A percentile compares a stretch with the other conserved stretches of the same genome.
phyloP scores from a whole-genome alignment of 2,113 vertebrate species.

The Dasyurus viverrinus region DNA sequence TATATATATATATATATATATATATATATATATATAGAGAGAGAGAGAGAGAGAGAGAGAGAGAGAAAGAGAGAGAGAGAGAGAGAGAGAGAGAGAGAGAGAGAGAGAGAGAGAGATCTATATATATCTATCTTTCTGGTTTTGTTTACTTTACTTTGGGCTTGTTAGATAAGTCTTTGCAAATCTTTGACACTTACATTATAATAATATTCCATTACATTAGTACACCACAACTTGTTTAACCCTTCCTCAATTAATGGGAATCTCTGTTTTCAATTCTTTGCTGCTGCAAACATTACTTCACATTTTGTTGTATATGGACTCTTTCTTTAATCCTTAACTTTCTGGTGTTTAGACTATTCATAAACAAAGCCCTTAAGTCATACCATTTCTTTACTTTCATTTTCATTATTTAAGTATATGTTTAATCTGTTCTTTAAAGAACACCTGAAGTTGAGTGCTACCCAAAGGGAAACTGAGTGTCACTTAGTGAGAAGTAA shows the following conservation, averaged over 20 bases:
- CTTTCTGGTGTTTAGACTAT: background rate
- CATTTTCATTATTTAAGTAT: background rate
- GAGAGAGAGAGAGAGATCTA: too few relatives aligned
- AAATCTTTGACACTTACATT: background rate
- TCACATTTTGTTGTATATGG: background rate
- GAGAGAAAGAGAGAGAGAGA: too few relatives aligned
- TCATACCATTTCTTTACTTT: background rate
- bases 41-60: too few relatives aligned
- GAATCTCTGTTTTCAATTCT: background rate
- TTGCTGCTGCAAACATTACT: background rate
- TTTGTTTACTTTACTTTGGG: background rate
- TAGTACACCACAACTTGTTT: background rate
- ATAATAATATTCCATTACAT: background rate
- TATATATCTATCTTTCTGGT: background rate
- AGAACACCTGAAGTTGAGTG: background rate
- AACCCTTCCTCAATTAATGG: background rate
- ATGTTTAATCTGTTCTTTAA: background rate
- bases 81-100: too few relatives aligned
- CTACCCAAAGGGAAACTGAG: background rate
- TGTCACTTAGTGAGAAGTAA: background rate
- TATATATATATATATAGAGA: too few relatives aligned
- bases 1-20: too few relatives aligned
- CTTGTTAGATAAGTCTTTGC: background rate
- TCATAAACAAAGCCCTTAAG: background rate
- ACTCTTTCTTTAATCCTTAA: background rate